These are phyloP conservation scores for Sericinus montela DNA, from an alignment of 2,888 invertebrate species.

Conservation along the genomic window DNA sequence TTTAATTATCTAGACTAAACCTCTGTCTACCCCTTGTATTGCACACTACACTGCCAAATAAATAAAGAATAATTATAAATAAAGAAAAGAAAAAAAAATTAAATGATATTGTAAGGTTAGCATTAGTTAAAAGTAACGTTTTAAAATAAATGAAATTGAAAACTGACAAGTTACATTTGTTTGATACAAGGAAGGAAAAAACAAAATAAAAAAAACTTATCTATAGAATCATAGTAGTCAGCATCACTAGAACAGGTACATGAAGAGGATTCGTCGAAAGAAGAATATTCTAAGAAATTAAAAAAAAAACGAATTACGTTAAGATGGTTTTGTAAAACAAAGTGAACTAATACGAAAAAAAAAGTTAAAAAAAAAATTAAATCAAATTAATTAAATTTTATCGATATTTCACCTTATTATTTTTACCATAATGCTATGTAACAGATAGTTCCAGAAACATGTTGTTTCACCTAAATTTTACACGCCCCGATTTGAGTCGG, in stretches of 20 bases:
- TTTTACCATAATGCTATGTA: too few relatives aligned
- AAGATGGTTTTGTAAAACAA: not conserved
- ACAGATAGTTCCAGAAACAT: too few relatives aligned
- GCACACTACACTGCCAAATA: too few relatives aligned
- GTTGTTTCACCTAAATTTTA: too few relatives aligned
- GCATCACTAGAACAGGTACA: constrained; percentile 12
- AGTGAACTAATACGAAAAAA: not conserved
- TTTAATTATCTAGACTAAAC: too few relatives aligned
- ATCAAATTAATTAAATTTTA: not conserved
- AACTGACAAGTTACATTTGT: too few relatives aligned
- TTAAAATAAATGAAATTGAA: not conserved
- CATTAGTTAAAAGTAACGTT: not conserved
- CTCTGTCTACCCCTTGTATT: too few relatives aligned
- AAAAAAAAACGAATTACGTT: not conserved
- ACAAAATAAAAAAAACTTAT: constrained; percentile 7
- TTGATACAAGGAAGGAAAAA: not conserved
- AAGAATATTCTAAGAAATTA: constrained; percentile 2
- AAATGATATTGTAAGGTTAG: too few relatives aligned
- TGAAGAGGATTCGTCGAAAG: not conserved
- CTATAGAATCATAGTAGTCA: constrained; percentile 9
- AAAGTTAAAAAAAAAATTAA: not conserved
- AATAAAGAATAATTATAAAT: too few relatives aligned
- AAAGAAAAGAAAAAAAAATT: too few relatives aligned
- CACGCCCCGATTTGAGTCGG: too few relatives aligned
- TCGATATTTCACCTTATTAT: too few relatives aligned